Evolutionary conservation across 2,113 vertebrate genomes (phyloP).

Genomic region (Archilochus colubris): DNA sequence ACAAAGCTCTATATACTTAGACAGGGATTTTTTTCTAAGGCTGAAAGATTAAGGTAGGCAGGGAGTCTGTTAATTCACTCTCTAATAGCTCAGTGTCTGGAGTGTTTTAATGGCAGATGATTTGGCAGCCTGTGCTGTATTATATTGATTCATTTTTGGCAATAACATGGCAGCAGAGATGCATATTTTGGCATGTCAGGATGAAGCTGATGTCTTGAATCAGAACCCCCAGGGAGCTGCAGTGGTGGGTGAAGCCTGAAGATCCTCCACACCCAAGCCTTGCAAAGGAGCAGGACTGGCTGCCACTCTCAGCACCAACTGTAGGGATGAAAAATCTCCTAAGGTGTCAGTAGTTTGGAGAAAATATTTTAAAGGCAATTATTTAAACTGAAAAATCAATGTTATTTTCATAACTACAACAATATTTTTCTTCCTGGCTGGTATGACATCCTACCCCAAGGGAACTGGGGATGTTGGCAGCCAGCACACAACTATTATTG

Average conservation of each 20-base stretch:
- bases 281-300: neutral
- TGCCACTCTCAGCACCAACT: too few relatives aligned
- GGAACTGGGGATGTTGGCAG: neutral
- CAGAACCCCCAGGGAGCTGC: accelerated
- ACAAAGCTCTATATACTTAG: neutral
- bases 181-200: neutral
- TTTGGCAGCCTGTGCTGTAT: neutral
- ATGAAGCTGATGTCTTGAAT: neutral
- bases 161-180: neutral
- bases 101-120: neutral
- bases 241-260: neutral
- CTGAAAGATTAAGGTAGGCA: neutral
- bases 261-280: accelerated
- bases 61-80: neutral
- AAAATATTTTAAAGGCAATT: neutral
- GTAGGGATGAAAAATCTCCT: neutral
- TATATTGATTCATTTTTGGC: neutral
- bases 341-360: neutral
- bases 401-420: neutral
- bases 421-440: neutral
- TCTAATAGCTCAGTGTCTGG: neutral
- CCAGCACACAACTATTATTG: neutral
- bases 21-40: neutral
- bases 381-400: neutral
- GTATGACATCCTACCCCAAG: neutral